phyloP scores from a whole-genome alignment of 2,797 vertebrate species.

The Nyctibius grandis region DNA sequence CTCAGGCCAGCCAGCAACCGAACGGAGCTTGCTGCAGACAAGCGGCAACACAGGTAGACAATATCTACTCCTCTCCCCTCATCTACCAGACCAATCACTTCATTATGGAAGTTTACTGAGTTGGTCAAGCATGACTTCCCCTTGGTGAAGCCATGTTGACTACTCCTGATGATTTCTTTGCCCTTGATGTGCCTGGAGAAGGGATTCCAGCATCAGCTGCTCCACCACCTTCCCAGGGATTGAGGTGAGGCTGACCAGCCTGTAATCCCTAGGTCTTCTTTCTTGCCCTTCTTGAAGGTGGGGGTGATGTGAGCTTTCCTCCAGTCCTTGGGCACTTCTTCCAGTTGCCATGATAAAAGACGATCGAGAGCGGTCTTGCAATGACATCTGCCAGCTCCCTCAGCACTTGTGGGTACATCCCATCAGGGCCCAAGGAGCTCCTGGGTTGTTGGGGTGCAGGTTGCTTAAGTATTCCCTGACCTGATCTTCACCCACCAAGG shows the following conservation, averaged over 20 bases:
- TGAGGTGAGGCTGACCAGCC: background rate
- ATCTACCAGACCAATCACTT: background rate
- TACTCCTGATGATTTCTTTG: background rate
- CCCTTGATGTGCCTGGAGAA: background rate
- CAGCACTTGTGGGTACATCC: background rate
- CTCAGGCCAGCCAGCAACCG: too few species aligned
- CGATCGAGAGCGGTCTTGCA: background rate
- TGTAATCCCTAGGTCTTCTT: background rate
- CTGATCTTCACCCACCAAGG: background rate
- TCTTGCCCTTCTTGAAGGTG: background rate
- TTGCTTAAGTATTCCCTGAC: background rate
- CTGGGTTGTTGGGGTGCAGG: too few species aligned
- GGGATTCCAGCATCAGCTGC: background rate
- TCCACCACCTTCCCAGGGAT: background rate
- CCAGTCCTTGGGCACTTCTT: background rate
- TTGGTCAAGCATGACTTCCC: background rate
- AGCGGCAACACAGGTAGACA: too few species aligned
- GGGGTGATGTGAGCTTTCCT: background rate
- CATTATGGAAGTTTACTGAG: background rate
- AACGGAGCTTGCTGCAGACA: too few species aligned
- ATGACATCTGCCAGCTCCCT: background rate
- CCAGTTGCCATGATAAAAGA: background rate
- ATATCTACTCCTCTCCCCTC: background rate
- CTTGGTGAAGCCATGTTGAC: background rate
- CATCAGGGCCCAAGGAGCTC: background rate